Base-by-base conservation (phyloP, 2,888 invertebrate genomes). In the Malachius bipustulatus region DNA sequence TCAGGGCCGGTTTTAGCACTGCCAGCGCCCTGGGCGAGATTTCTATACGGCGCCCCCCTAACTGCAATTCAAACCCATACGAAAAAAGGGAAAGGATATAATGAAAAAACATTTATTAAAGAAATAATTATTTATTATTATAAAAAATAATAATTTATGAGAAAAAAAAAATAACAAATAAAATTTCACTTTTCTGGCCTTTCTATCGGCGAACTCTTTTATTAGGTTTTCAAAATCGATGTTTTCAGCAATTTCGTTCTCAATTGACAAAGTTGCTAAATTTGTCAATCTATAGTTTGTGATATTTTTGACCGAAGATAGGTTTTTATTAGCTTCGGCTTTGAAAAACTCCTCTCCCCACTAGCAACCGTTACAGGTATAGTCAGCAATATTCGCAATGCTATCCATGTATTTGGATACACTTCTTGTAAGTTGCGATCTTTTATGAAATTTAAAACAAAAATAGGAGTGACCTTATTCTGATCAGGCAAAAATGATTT, bases 341-440 rank as follows among this genome's bases (percentile, higher is more conserved):
- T 19, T 8, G 24, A 19, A 19, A 19, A 41, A 35, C 35, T 36
- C 28, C 10, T 30, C 24, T 41, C 16, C 16, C 33, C 34, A 38
- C 27, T 38, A 26, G 30, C 30, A 24, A 40, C 38, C 26, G 31
- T 41, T 34, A 38, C 36, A 36, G 36, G 26, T 41, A 33, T 36
- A 30, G 37, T 38, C 3, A 40, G 13, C 15, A 39, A 42, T 34
- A 39, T 42, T 40, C 35, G 14, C 35, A 47, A 35, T 38, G 44
- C 43, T 41, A 44, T 47, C 42, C 42, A 46, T 36, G 43, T 39
- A 44, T 47, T 48, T 43, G 45, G 45, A 47, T 44, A 47, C 28
- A 47, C 41, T 43, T 47, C 43, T 36, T 47, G 45, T 41, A 45
- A 41, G 36, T 46, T 45, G 36, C 42, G 41, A 36, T 19, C 6